phyloP scores from a whole-genome alignment of 1,140 invertebrate genomes.

The Babylonia areolata region DNA sequence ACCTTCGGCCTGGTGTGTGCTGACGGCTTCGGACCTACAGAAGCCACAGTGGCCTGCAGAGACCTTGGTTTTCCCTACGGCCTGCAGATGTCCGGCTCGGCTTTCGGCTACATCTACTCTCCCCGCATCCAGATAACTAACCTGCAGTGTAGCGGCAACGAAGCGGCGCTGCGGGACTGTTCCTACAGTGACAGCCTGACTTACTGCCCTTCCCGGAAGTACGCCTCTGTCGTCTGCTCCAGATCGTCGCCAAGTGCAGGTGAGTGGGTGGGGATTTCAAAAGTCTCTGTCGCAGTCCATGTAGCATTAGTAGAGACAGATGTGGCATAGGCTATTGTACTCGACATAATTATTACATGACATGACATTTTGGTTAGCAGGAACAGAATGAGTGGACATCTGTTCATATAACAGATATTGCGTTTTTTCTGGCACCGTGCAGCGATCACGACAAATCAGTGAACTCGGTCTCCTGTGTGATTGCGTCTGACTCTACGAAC shows the following conservation, averaged over 20 bases:
- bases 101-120: slow-evolving; percentile 44
- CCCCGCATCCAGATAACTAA: not conserved
- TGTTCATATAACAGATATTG: too few species aligned
- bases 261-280: too few species aligned
- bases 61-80: slow-evolving; percentile 59
- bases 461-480: too few species aligned
- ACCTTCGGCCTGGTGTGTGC: slow-evolving; percentile 55
- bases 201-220: slow-evolving; percentile 39
- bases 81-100: slow-evolving; percentile 56
- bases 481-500: too few species aligned
- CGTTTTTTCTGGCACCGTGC: too few species aligned
- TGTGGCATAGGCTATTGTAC: too few species aligned
- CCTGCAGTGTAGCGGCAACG: slow-evolving; percentile 53
- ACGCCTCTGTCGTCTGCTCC: slow-evolving; percentile 64
- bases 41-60: slow-evolving; percentile 56
- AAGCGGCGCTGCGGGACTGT: slow-evolving; percentile 46
- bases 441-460: too few species aligned
- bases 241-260: slow-evolving; percentile 10
- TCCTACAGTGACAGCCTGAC: slow-evolving; percentile 49
- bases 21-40: slow-evolving; percentile 56
- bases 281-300: too few species aligned
- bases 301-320: too few species aligned
- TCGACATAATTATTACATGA: too few species aligned
- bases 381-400: too few species aligned
- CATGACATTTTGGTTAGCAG: too few species aligned